Evolutionary conservation across 2,113 vertebrate genomes (phyloP).

Genomic region (Pardalotus punctatus): DNA sequence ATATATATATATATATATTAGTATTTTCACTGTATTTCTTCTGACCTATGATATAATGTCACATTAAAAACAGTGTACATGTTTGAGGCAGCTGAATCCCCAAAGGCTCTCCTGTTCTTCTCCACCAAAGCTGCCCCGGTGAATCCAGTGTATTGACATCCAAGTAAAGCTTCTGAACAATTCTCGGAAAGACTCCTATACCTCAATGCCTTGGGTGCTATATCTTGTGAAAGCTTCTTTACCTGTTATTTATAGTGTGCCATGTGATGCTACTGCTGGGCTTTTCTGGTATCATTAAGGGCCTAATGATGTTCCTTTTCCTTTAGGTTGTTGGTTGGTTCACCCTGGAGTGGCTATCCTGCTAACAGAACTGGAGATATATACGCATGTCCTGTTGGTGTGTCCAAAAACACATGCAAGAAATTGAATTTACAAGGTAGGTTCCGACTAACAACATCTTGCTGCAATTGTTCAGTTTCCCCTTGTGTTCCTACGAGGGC

Average conservation of each 20-base stretch:
- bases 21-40: not conserved
- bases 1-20: too few species aligned
- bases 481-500: fast-evolving
- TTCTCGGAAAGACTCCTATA: not conserved
- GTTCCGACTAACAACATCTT: not conserved
- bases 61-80: not conserved
- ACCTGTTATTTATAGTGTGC: not conserved
- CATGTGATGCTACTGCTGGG: not conserved
- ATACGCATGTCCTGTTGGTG: slow-evolving; percentile 82
- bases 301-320: not conserved
- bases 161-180: not conserved
- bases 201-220: not conserved
- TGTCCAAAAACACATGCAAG: slow-evolving; percentile 71
- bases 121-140: not conserved
- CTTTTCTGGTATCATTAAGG: not conserved
- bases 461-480: not conserved
- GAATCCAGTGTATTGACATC: not conserved
- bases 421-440: slow-evolving; percentile 86
- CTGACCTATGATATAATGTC: not conserved
- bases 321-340: slow-evolving; percentile 86
- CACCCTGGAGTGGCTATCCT: slow-evolving; percentile 87
- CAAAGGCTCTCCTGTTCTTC: not conserved
- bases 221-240: not conserved
- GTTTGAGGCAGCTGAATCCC: not conserved
- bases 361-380: slow-evolving; percentile 87